A percentile compares a stretch with the other conserved stretches of the same genome.
Conservation (phyloP, 2,797 vertebrate genomes). For the Lagorchestes hirsutus region DNA sequence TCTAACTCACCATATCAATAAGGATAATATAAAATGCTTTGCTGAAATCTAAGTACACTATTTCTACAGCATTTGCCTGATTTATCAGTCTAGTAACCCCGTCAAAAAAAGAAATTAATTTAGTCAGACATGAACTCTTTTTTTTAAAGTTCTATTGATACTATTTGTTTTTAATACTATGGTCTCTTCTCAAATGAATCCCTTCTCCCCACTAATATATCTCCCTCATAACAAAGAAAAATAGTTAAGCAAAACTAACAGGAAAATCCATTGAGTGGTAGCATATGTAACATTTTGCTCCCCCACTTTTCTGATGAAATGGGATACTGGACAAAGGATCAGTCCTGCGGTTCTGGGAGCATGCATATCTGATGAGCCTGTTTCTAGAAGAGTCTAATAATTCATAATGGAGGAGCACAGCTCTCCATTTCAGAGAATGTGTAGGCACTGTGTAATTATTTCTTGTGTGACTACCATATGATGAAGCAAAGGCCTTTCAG, state of each 20-base stretch:
- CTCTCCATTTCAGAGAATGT: background rate
- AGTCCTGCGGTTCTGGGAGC: background rate
- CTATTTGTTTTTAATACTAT: background rate
- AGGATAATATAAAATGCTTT: background rate
- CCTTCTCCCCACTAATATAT: background rate
- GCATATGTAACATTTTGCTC: background rate
- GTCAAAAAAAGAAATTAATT: no score
- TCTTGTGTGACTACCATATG: background rate
- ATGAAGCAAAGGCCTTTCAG: background rate
- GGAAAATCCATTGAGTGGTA: background rate
- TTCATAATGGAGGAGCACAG: background rate
- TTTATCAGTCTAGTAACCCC: background rate
- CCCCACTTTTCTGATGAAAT: background rate
- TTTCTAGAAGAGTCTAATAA: background rate
- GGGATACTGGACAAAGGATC: background rate
- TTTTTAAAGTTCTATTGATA: background rate
- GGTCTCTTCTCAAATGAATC: background rate
- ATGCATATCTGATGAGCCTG: background rate
- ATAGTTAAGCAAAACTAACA: background rate
- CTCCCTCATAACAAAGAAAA: background rate
- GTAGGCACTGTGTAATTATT: background rate
- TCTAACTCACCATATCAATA: background rate
- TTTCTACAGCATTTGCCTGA: background rate
- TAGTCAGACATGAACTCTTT: background rate
- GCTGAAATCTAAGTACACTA: background rate